phyloP scores from a whole-genome alignment of 2,888 invertebrate species.

The Cataglyphis altisquamis region DNA sequence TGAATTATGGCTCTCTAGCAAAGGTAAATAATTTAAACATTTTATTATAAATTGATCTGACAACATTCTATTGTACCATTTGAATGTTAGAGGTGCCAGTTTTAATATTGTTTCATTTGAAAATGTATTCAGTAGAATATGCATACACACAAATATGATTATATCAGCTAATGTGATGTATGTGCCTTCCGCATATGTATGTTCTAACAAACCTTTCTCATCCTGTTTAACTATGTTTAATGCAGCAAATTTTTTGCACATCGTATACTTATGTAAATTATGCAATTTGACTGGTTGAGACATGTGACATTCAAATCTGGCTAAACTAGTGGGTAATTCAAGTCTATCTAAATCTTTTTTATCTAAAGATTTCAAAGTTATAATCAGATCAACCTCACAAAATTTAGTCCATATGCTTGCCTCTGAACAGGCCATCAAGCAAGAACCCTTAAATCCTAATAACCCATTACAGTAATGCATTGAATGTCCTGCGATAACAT shows the following conservation, averaged over 20 bases:
- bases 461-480: slow-evolving; percentile 87
- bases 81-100: slow-evolving; percentile 88
- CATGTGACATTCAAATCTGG: slow-evolving; percentile 94
- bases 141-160: slow-evolving; percentile 91
- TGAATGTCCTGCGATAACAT: slow-evolving; percentile 78
- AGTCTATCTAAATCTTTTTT: slow-evolving; percentile 74
- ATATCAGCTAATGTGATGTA: slow-evolving; percentile 94
- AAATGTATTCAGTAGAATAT: slow-evolving; percentile 88
- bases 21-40: slow-evolving; percentile 81
- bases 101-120: slow-evolving; percentile 73
- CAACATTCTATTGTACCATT: slow-evolving; percentile 88
- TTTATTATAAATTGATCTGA: slow-evolving; percentile 74
- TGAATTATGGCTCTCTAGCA: slow-evolving; percentile 65
- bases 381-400: slow-evolving; percentile 94
- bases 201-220: slow-evolving; percentile 86
- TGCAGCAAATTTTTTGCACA: slow-evolving; percentile 86
- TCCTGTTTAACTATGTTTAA: slow-evolving; percentile 84
- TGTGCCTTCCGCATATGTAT: slow-evolving; percentile 94
- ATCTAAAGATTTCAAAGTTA: slow-evolving; percentile 87
- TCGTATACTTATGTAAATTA: slow-evolving; percentile 90
- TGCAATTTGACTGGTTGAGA: slow-evolving; percentile 94
- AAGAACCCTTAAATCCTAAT: slow-evolving; percentile 93
- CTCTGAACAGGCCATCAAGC: slow-evolving; percentile 94
- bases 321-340: slow-evolving; percentile 90
- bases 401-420: slow-evolving; percentile 96